A percentile compares a stretch with the other conserved stretches of the same genome.
Conservation (phyloP, 2,888 invertebrate genomes). For the Chaitophorus viminalis region DNA sequence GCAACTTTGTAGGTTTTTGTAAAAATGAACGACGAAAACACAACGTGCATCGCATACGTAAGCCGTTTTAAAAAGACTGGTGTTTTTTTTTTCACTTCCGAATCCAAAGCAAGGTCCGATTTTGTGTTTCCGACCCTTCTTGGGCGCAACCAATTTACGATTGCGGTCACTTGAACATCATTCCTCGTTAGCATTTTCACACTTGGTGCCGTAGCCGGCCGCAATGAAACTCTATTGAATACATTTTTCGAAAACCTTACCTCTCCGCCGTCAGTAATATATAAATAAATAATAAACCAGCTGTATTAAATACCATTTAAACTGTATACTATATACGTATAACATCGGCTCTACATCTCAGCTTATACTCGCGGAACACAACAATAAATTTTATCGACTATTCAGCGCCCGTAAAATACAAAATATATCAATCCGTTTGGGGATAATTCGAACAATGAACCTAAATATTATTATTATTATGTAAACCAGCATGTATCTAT, state of each 20-base stretch:
- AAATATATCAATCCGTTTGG: no score
- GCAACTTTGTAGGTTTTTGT: background rate
- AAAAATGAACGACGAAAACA: background rate
- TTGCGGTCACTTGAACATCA: background rate
- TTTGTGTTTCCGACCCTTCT: slow-evolving; percentile 43
- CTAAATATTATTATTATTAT: no score
- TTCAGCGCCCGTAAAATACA: no score
- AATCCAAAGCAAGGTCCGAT: slow-evolving; percentile 21
- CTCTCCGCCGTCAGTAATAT: background rate
- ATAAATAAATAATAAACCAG: no score
- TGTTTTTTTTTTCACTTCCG: background rate
- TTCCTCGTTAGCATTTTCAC: slow-evolving; percentile 17
- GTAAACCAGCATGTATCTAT: no score
- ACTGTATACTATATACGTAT: no score
- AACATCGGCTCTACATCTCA: no score
- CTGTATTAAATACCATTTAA: no score
- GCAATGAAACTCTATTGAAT: background rate
- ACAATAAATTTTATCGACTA: no score
- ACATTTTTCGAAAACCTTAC: background rate
- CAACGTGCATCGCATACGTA: background rate
- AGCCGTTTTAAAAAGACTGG: background rate
- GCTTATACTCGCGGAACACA: no score
- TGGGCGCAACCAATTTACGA: slow-evolving; percentile 20
- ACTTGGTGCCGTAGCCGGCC: background rate
- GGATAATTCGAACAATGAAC: no score